Percentiles rank a stretch among this genome's conserved stretches.
These are phyloP conservation scores for Diachasmimorpha longicaudata DNA, from an alignment of 1,140 invertebrate genomes.

Conservation along the genomic window DNA sequence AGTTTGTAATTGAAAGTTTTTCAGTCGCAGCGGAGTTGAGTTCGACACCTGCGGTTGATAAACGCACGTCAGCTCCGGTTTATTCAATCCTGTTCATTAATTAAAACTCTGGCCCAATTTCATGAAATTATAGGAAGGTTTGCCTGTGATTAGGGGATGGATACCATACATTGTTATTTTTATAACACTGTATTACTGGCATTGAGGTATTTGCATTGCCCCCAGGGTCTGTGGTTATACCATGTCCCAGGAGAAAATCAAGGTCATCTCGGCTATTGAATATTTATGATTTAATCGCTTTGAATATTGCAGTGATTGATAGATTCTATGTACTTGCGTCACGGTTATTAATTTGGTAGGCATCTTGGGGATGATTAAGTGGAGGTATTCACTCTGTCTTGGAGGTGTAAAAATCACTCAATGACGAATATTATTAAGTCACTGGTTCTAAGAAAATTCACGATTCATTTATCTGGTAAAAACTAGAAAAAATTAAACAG, in stretches of 20 bases:
- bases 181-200: background rate
- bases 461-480: too few relatives aligned
- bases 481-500: too few relatives aligned
- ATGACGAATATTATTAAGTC: too few relatives aligned
- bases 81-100: too few relatives aligned
- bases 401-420: background rate
- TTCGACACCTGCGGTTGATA: too few relatives aligned
- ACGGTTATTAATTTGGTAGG: background rate
- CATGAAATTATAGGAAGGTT: too few relatives aligned
- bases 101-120: too few relatives aligned
- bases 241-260: background rate
- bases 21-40: too few relatives aligned
- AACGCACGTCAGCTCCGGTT: too few relatives aligned
- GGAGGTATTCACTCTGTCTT: background rate
- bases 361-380: background rate
- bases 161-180: background rate
- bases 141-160: background rate
- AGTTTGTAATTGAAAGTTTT: too few relatives aligned
- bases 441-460: too few relatives aligned
- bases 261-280: background rate
- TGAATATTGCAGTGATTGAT: background rate
- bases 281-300: constrained; percentile 5
- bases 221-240: background rate
- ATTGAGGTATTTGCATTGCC: background rate
- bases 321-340: background rate